Base-by-base conservation (phyloP, 2,888 invertebrate species). In the Heliothis peltigera region DNA sequence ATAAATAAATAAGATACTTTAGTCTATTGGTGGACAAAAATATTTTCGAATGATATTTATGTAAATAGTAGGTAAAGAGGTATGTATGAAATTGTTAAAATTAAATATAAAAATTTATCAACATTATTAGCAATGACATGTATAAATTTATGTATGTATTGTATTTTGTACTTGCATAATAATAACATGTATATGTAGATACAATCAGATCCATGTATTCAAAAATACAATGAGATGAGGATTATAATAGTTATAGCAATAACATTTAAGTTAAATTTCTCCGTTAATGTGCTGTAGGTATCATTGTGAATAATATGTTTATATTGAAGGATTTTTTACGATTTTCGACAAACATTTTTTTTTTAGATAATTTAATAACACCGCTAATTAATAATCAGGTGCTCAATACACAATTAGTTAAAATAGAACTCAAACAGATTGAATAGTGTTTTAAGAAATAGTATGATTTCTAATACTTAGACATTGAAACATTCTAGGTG, bases 31-130 rank as follows among this genome's bases (percentile, higher is more conserved):
- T 83, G 84, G 84, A 84, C 82, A 82, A 83, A 87, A 85, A 87
- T 92, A 91, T 93, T 93, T 92, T 92, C 87, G 89, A 92, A 87
- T 83, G 75, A 86, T 85, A 86, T 87, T 91, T 91, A 91, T 93
- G 92, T 93, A 93, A 88, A 93, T 93, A 87, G 81, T 84, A 85
- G 80, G 72, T 84, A 80, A 80, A 88, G 84, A 85, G 74, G 83
- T 89, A 87, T 86, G 87, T 89, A 90, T 89, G 84, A 87, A 90
- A 87, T 89, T 90, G 93, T 93, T 91, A 90, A 89, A 82, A 88
- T 77, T 89, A 84, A 77, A 83, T 82, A 75, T 63, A 46, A 61
- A 88, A 89, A 89, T 87, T 90, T 92, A 91, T 89, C 87, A 84
- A 69, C 80, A 83, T 71, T 77, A 85, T 80, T 83, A 82, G 82